Evolutionary conservation across 2,888 invertebrate genomes (phyloP).

Genomic region (Drosophila leonis): DNA sequence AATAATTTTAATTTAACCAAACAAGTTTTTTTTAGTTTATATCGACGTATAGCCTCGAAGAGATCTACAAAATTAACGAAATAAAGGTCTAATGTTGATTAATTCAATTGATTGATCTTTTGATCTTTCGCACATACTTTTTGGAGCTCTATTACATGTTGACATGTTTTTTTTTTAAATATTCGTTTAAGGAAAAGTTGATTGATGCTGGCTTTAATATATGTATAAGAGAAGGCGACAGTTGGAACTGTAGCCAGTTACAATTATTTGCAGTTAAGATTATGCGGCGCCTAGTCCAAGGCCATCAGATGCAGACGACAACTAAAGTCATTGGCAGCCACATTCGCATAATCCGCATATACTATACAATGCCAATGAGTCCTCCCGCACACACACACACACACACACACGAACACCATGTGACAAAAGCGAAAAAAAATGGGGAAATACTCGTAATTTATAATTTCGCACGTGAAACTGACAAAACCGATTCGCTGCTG

Average conservation of each 20-base stretch:
- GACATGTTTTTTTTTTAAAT: too few species aligned
- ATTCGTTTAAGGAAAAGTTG: neutral
- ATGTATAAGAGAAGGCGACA: conserved; percentile 6
- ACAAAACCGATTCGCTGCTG: conserved; percentile 56
- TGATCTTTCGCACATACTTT: too few species aligned
- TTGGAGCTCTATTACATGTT: too few species aligned
- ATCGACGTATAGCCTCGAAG: too few species aligned
- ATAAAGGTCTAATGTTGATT: too few species aligned
- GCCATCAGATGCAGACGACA: conserved; percentile 79
- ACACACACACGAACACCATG: conserved; percentile 8
- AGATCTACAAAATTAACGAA: too few species aligned
- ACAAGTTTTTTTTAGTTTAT: too few species aligned
- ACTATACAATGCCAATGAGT: conserved; percentile 1
- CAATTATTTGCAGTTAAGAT: conserved; percentile 76
- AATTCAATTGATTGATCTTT: too few species aligned
- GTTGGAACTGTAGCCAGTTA: conserved; percentile 56
- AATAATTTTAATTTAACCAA: too few species aligned
- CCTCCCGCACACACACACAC: conserved; percentile 26
- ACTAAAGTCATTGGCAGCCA: conserved; percentile 54
- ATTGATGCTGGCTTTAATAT: conserved; percentile 9
- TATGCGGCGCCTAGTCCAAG: conserved; percentile 46
- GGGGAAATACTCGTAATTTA: conserved; percentile 67
- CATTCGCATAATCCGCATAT: conserved; percentile 41
- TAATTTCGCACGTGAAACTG: conserved; percentile 81
- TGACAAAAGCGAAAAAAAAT: neutral